A percentile compares a stretch with the other conserved stretches of the same genome.
phyloP scores from a whole-genome alignment of 1,140 invertebrate genomes.

The Coboldia fuscipes region DNA sequence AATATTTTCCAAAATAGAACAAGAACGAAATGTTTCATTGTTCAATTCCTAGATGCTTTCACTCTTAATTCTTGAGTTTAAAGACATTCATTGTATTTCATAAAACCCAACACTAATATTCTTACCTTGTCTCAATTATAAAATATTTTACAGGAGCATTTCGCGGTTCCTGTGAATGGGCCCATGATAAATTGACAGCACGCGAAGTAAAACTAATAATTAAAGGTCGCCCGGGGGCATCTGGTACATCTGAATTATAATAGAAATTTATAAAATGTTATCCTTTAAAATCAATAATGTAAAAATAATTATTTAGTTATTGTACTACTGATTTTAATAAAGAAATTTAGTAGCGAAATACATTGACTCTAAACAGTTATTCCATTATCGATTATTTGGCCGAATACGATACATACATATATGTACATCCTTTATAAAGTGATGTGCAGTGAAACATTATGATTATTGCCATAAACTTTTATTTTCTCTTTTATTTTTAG shows the following conservation, averaged over 20 bases:
- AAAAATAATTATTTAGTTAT: not conserved
- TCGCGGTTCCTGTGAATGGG: slow-evolving; percentile 42
- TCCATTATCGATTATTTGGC: not conserved
- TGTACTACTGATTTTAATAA: slow-evolving; percentile 6
- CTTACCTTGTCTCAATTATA: slow-evolving; percentile 50
- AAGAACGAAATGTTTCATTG: not conserved
- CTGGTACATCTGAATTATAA: slow-evolving; percentile 35
- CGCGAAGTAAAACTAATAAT: slow-evolving; percentile 49
- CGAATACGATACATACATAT: not conserved
- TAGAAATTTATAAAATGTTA: slow-evolving; percentile 8
- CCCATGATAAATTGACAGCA: slow-evolving; percentile 53
- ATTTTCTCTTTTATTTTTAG: not conserved
- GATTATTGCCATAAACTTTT: not conserved
- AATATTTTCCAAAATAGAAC: too few species aligned
- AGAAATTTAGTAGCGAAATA: not conserved
- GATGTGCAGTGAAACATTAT: not conserved
- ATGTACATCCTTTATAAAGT: not conserved
- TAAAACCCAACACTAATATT: slow-evolving; percentile 6
- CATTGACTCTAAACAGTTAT: not conserved
- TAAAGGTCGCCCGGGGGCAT: slow-evolving; percentile 47
- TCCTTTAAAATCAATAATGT: slow-evolving; percentile 6
- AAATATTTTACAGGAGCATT: slow-evolving; percentile 48
- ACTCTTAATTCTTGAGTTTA: not conserved
- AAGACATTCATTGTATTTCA: not conserved
- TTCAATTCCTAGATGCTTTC: not conserved